Percentiles rank a stretch among this genome's conserved stretches.
Conservation (phyloP, 1,140 invertebrate species). For the Eriosoma lanigerum region DNA sequence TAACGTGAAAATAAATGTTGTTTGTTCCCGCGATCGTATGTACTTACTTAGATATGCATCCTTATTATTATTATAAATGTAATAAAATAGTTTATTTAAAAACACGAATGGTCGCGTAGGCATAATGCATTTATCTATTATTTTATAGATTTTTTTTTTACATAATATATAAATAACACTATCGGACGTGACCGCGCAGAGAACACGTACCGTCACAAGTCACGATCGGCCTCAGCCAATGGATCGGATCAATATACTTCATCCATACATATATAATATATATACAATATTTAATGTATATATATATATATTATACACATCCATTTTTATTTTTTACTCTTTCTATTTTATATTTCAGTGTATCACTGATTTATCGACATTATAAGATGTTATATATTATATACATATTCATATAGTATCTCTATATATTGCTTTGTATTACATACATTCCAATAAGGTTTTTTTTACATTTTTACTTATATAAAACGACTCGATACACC, state of each 20-base stretch:
- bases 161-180: slow-evolving; percentile 4
- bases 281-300: no score
- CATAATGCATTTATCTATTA: background rate
- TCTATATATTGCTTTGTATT: no score
- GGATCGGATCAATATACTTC: background rate
- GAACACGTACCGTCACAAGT: slow-evolving; percentile 38
- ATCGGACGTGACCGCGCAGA: slow-evolving; percentile 29
- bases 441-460: no score
- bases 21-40: no score
- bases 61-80: no score
- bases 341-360: slow-evolving; percentile 8
- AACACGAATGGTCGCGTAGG: slow-evolving; percentile 20
- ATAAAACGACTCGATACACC: background rate
- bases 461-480: background rate
- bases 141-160: slow-evolving; percentile 14
- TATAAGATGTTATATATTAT: background rate
- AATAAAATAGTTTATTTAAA: background rate
- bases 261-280: background rate
- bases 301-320: background rate
- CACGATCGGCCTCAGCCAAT: slow-evolving; percentile 38
- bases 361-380: slow-evolving; percentile 47
- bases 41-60: no score
- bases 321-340: background rate
- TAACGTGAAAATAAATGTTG: background rate
- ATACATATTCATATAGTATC: no score